Conservation (phyloP, 2,113 vertebrate genomes). For the Sterrhoptilus dennistouni region DNA sequence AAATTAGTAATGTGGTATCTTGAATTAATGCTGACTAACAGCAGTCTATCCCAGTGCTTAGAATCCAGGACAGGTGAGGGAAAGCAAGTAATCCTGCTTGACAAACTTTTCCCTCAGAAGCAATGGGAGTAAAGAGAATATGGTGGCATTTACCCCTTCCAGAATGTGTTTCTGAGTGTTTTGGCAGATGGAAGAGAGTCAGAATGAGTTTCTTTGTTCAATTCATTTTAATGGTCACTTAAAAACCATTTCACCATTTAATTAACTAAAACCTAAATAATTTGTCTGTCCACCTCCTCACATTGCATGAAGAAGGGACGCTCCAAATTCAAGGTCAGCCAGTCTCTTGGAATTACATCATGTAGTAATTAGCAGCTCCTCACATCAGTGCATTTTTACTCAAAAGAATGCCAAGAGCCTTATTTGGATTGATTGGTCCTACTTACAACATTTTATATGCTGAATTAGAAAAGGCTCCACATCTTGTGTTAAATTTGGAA, state of each 20-base stretch:
- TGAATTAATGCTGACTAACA: background rate
- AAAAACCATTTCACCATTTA: background rate
- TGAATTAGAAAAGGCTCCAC: background rate
- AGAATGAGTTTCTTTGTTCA: background rate
- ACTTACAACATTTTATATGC: background rate
- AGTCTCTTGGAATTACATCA: background rate
- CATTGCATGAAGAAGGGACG: background rate
- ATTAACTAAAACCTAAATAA: background rate
- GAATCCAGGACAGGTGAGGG: background rate
- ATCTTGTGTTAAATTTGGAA: background rate
- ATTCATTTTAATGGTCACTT: background rate
- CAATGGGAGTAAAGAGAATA: background rate
- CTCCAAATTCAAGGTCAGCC: background rate
- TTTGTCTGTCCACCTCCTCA: background rate
- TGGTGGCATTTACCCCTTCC: background rate
- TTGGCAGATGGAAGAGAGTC: fast-evolving
- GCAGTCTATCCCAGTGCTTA: background rate
- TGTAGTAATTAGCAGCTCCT: background rate
- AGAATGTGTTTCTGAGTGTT: background rate
- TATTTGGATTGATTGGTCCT: background rate
- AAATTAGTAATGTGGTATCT: background rate
- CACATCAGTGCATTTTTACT: background rate
- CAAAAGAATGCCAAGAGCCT: background rate
- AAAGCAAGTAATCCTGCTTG: background rate
- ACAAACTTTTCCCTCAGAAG: background rate